Percentiles rank a stretch among this genome's conserved stretches.
phyloP scores from a whole-genome alignment of 2,888 invertebrate species.

The Rhorus exstirpatorius region DNA sequence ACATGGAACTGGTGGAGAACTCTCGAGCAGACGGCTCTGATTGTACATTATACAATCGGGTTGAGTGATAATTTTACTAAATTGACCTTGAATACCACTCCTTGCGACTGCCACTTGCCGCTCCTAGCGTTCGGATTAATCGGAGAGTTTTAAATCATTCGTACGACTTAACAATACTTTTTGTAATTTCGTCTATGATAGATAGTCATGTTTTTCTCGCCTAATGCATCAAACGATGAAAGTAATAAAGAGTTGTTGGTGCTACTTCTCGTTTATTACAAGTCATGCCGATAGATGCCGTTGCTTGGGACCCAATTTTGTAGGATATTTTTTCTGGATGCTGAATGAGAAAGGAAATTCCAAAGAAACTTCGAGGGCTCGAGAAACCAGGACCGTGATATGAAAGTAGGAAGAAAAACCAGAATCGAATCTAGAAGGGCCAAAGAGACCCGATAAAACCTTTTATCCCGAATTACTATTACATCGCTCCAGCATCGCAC shows the following conservation, averaged over 20 bases:
- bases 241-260: background rate
- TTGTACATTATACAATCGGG: conserved; percentile 39
- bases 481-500: background rate
- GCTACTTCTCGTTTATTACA: background rate
- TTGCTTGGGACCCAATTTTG: background rate
- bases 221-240: background rate
- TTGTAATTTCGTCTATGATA: conserved; percentile 41
- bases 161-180: conserved; percentile 31
- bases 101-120: conserved; percentile 36
- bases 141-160: conserved; percentile 45
- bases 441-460: background rate
- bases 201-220: conserved; percentile 17
- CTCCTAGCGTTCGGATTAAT: conserved; percentile 25
- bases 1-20: conserved; percentile 17
- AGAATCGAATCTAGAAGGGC: background rate
- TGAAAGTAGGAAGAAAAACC: background rate
- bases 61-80: conserved; percentile 51
- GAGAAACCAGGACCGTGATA: background rate
- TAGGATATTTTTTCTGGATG: background rate
- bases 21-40: conserved; percentile 9
- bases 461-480: background rate
- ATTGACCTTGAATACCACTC: conserved; percentile 38
- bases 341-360: background rate
- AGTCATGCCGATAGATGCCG: background rate
- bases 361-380: background rate